Evolutionary conservation across 2,113 vertebrate genomes (phyloP).

Genomic region (Xiphorhynchus elegans): DNA sequence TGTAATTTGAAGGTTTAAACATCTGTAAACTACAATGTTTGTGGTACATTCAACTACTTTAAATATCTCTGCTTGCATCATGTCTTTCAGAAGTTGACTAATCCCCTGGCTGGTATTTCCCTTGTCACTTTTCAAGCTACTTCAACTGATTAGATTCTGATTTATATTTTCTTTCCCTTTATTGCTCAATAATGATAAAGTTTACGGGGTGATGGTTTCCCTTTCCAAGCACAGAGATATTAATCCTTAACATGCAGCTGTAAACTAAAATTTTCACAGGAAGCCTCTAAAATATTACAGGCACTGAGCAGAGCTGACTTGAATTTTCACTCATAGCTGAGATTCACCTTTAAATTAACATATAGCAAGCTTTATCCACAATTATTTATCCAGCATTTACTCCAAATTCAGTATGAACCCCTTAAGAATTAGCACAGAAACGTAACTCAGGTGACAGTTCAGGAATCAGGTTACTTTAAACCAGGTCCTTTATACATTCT

Average conservation of each 20-base stretch:
- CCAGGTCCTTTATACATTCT: neutral
- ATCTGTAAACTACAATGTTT: neutral
- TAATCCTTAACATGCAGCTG: neutral
- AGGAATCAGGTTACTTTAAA: neutral
- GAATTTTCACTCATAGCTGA: neutral
- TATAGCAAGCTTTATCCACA: neutral
- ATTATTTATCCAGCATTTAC: neutral
- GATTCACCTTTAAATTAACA: neutral
- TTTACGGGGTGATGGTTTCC: neutral
- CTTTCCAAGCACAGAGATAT: neutral
- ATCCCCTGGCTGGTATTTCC: neutral
- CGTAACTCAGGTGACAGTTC: neutral
- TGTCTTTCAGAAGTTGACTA: neutral
- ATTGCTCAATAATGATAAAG: conserved; percentile 7
- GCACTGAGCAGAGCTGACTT: neutral
- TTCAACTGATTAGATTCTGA: neutral
- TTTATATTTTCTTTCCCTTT: neutral
- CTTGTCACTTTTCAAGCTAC: neutral
- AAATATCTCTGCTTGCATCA: neutral
- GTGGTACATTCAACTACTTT: neutral
- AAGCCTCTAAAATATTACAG: neutral
- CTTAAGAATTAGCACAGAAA: neutral
- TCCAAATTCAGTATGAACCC: neutral
- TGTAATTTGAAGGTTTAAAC: neutral
- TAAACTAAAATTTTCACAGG: neutral